phyloP scores from a whole-genome alignment of 2,888 invertebrate species.

The Nomada flava region DNA sequence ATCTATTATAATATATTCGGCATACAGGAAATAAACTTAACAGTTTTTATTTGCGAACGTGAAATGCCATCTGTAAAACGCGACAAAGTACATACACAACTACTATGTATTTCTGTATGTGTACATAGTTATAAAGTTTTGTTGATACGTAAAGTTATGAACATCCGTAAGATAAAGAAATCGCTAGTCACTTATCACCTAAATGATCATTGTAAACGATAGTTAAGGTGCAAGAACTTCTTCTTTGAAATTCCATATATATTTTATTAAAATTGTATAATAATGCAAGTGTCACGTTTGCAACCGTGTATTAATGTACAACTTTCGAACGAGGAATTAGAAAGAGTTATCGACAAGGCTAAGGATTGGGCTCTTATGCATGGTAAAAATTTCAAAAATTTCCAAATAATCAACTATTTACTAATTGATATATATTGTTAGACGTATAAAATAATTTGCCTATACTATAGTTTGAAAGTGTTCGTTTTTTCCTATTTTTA shows the following conservation, averaged over 20 bases:
- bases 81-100: background rate
- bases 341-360: slow-evolving; percentile 84
- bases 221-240: background rate
- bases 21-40: background rate
- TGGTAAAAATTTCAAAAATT: slow-evolving; percentile 73
- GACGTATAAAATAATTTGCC: background rate
- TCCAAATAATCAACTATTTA: background rate
- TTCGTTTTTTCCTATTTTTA: slow-evolving; percentile 42
- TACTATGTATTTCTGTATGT: background rate
- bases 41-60: background rate
- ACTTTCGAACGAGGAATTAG: slow-evolving; percentile 86
- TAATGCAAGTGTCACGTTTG: slow-evolving; percentile 80
- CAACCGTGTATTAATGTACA: slow-evolving; percentile 89
- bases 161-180: background rate
- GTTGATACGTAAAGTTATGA: slow-evolving; percentile 1
- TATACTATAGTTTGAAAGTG: background rate
- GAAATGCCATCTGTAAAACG: background rate
- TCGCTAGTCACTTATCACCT: background rate
- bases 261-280: slow-evolving; percentile 18
- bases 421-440: background rate
- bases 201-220: background rate
- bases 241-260: slow-evolving; percentile 1
- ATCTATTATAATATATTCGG: background rate
- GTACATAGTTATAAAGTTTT: background rate
- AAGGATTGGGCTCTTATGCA: slow-evolving; percentile 86